Conservation (phyloP, 2,888 invertebrate genomes). For the Eilema griseolum region DNA sequence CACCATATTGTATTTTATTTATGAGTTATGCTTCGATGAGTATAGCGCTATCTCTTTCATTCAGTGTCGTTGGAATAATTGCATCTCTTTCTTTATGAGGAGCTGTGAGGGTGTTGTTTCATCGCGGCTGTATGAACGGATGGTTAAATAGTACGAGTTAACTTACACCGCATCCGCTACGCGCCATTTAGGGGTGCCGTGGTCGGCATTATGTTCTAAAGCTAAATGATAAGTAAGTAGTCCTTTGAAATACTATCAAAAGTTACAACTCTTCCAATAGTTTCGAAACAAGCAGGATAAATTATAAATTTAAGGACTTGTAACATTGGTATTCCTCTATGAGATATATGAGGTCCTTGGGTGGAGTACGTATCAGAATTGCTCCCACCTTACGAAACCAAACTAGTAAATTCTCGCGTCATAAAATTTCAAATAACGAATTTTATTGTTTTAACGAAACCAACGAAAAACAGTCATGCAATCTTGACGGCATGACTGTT, state of each 20-base stretch:
- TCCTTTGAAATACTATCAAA: not conserved
- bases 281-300: too few species aligned
- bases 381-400: too few species aligned
- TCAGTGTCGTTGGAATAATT: slow-evolving; percentile 48
- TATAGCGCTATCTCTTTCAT: slow-evolving; percentile 64
- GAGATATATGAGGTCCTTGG: too few species aligned
- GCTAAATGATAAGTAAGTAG: slow-evolving; percentile 42
- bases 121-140: slow-evolving; percentile 81
- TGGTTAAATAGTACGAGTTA: slow-evolving; percentile 86
- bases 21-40: slow-evolving; percentile 84
- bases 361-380: too few species aligned
- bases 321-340: too few species aligned
- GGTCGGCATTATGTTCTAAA: slow-evolving; percentile 65
- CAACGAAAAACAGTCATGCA: too few species aligned
- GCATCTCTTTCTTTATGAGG: slow-evolving; percentile 63
- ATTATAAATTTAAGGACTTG: too few species aligned
- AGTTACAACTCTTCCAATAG: not conserved
- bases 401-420: not conserved
- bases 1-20: slow-evolving; percentile 88
- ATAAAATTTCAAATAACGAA: not conserved
- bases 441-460: not conserved
- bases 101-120: slow-evolving; percentile 74
- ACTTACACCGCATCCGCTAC: slow-evolving; percentile 84
- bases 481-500: too few species aligned
- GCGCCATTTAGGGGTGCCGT: slow-evolving; percentile 80